Conservation (phyloP, 2,113 vertebrate species). For the Mola mola region DNA sequence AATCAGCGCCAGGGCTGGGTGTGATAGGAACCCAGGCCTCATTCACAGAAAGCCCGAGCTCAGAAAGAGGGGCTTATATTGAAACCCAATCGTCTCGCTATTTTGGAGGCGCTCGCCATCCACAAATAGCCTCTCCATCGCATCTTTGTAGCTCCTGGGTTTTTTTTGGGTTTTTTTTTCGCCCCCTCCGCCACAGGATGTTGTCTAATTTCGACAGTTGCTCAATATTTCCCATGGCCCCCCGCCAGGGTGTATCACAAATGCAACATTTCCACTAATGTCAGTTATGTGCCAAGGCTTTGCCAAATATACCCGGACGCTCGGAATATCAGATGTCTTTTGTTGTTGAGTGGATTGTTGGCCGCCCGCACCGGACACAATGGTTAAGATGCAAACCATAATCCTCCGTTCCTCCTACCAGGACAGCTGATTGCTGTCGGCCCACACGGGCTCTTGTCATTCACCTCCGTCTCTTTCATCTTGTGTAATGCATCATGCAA, state of each 20-base stretch:
- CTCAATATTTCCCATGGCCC: slow-evolving; percentile 76
- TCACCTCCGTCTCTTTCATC: slow-evolving; percentile 59
- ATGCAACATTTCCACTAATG: slow-evolving; percentile 79
- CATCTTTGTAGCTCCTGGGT: slow-evolving; percentile 70
- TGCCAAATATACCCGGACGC: slow-evolving; percentile 58
- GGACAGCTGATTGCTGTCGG: slow-evolving; percentile 51
- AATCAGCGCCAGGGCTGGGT: slow-evolving; percentile 77
- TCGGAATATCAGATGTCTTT: slow-evolving; percentile 61
- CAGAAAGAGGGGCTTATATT: slow-evolving; percentile 79
- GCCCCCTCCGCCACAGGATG: slow-evolving; percentile 64
- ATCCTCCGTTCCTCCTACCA: slow-evolving; percentile 60
- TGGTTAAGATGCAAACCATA: slow-evolving; percentile 57
- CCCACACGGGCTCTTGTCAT: slow-evolving; percentile 27
- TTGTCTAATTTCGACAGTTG: slow-evolving; percentile 77
- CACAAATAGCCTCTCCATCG: slow-evolving; percentile 78
- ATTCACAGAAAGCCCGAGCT: slow-evolving; percentile 84
- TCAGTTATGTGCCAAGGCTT: slow-evolving; percentile 57
- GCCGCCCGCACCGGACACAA: slow-evolving; percentile 58
- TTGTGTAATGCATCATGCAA: slow-evolving; percentile 30
- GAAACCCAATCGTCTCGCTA: slow-evolving; percentile 81
- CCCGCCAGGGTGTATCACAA: slow-evolving; percentile 68
- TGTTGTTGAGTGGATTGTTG: slow-evolving; percentile 64
- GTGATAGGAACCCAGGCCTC: slow-evolving; percentile 80
- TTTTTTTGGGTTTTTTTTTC: slow-evolving; percentile 14
- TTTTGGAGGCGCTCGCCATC: slow-evolving; percentile 78